Base-by-base conservation (phyloP, 1,140 invertebrate genomes). In the Druon quercuslanigerum region DNA sequence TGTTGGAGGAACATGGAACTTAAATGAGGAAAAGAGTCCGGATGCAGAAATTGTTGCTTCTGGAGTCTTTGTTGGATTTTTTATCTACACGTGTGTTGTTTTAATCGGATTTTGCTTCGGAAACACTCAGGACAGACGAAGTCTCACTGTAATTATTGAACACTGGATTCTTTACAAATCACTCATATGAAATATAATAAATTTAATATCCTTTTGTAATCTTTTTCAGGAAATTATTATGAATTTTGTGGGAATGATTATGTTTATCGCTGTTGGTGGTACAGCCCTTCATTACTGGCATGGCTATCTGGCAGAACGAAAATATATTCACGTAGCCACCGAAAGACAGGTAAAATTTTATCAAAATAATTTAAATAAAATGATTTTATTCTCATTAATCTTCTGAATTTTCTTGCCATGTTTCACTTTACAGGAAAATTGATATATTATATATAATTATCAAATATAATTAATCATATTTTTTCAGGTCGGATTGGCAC, bases 231-330 rank as follows among this genome's bases (percentile, higher is more conserved):
- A 97, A 88, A 94, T 96, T 71, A 94, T 97, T 73, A 97, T 97
- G 96, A 97, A 97, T 88, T 94, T 97, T 75, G 93, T 96, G 57
- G 96, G 96, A 12, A 94, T 95, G 73, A 94, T 97, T 85, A 92
- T 97, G 92, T 97, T 96, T 93, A 91, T 96, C 6, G 95, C 95
- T 0, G 95, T 97, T 6, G 96, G 96, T 2, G 96, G 95, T 3
- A 95, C 95, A 20, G 96, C 96, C 0, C 91, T 97, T 19, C 96
- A 97, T 89, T 97, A 97, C 89, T 97, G 96, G 96, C 93, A 94
- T 74, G 96, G 96, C 11, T 97, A 96, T 90, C 93, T 95, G 87
- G 92, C 93, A 17, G 95, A 96, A 82, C 93, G 96, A 83, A 95
- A 96, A 82, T 96, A 93, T 87, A 90, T 93, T 40, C 92, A 93